phyloP scores from a whole-genome alignment of 2,888 invertebrate genomes.

The Drosophila conformis region DNA sequence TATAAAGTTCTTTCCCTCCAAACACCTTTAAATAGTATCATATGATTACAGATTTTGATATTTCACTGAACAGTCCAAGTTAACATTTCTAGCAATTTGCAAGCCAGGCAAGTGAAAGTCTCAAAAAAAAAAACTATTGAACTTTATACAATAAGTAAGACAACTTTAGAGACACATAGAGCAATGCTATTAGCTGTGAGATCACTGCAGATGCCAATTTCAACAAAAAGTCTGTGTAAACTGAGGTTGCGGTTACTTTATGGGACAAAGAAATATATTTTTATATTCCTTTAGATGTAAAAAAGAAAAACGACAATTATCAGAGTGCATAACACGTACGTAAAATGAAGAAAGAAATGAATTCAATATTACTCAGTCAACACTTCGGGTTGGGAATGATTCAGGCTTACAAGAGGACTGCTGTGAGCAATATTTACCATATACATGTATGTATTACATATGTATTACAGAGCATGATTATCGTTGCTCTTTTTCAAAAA shows the following conservation, averaged over 20 bases:
- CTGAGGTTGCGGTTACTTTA: background rate
- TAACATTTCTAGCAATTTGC: background rate
- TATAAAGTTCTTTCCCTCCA: background rate
- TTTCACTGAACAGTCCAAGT: background rate
- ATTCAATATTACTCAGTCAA: background rate
- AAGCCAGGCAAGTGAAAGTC: background rate
- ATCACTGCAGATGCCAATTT: background rate
- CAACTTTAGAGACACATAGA: too few species aligned
- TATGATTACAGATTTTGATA: background rate
- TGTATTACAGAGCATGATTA: too few species aligned
- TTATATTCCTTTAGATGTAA: background rate
- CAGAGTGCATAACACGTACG: background rate
- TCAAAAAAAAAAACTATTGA: background rate
- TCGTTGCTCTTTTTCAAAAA: background rate
- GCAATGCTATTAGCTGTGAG: background rate
- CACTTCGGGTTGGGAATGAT: background rate
- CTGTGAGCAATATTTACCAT: background rate
- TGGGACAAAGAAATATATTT: background rate
- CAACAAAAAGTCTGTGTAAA: background rate
- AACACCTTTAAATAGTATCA: background rate
- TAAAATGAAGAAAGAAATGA: background rate
- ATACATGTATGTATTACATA: too few species aligned
- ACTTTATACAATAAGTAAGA: background rate
- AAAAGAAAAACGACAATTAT: background rate
- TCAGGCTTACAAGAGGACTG: background rate